Conservation (phyloP, 2,888 invertebrate species). For the Eurytoma californica region DNA sequence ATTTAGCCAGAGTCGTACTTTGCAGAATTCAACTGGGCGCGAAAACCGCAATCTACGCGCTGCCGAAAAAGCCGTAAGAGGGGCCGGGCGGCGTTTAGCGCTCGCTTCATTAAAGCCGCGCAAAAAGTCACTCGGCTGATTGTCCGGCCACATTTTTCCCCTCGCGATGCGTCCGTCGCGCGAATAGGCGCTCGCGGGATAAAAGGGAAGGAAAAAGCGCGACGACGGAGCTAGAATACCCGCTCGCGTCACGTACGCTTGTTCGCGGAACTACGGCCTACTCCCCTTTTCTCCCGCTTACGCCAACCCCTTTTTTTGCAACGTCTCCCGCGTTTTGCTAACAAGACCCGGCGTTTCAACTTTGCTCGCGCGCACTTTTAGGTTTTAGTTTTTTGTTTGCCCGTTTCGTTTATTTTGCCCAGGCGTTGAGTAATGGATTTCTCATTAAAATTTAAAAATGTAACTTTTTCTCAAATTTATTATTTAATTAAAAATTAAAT, state of each 20-base stretch:
- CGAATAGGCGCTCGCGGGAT: background rate
- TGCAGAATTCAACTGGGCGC: constrained; percentile 42
- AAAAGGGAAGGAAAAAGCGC: background rate
- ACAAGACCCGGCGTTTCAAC: constrained; percentile 18
- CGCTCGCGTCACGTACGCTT: background rate
- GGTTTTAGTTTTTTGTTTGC: background rate
- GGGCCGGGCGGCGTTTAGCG: background rate
- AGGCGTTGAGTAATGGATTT: background rate
- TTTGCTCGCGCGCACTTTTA: background rate
- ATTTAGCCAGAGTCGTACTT: background rate
- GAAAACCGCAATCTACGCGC: background rate
- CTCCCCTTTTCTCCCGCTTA: background rate
- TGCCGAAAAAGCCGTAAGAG: constrained; percentile 7
- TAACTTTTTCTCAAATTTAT: too few species aligned
- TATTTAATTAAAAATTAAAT: too few species aligned
- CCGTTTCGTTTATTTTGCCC: background rate
- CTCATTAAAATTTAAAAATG: too few species aligned
- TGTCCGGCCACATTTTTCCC: constrained; percentile 12
- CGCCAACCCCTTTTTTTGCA: background rate
- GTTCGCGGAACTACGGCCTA: background rate
- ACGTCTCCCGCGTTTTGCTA: constrained; percentile 6
- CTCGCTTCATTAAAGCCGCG: constrained; percentile 16
- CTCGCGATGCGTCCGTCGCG: background rate
- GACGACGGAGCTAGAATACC: too few species aligned
- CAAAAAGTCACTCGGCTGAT: constrained; percentile 14